Percentiles rank a stretch among this genome's conserved stretches.
These are phyloP conservation scores for Orthonyx spaldingii DNA, from an alignment of 2,113 vertebrate genomes.

Conservation along the genomic window DNA sequence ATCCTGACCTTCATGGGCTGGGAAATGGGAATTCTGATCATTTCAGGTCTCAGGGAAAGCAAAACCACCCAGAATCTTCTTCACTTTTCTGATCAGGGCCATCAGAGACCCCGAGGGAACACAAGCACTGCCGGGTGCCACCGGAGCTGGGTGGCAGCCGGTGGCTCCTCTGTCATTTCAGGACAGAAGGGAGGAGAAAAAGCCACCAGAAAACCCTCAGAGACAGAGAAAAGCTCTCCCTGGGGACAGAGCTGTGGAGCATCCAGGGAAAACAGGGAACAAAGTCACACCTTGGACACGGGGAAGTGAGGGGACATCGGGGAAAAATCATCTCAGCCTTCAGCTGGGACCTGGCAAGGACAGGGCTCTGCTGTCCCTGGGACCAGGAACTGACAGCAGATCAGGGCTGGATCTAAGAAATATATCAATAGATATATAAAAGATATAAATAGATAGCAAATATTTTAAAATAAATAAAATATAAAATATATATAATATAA, in stretches of 20 bases:
- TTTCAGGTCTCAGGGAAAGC: background rate
- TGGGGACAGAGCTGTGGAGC: background rate
- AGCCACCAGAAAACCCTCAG: background rate
- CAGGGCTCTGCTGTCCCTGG: background rate
- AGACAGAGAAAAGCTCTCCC: background rate
- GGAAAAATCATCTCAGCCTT: background rate
- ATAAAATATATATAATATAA: background rate
- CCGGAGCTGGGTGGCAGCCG: background rate
- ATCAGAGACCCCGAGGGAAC: background rate
- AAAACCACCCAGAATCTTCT: too few relatives aligned
- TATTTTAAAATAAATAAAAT: background rate
- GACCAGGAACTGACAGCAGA: background rate
- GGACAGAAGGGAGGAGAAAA: background rate
- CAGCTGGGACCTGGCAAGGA: background rate
- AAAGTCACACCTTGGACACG: background rate
- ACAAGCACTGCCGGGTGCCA: too few relatives aligned
- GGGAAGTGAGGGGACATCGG: background rate
- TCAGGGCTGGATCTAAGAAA: background rate
- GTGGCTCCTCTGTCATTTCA: background rate
- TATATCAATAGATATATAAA: background rate
- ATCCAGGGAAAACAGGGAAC: background rate
- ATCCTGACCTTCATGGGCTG: background rate
- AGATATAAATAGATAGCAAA: too few relatives aligned
- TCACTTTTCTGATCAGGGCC: background rate
- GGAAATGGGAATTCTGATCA: background rate